phyloP scores from a whole-genome alignment of 1,140 invertebrate species.

The Vollenhovia emeryi region DNA sequence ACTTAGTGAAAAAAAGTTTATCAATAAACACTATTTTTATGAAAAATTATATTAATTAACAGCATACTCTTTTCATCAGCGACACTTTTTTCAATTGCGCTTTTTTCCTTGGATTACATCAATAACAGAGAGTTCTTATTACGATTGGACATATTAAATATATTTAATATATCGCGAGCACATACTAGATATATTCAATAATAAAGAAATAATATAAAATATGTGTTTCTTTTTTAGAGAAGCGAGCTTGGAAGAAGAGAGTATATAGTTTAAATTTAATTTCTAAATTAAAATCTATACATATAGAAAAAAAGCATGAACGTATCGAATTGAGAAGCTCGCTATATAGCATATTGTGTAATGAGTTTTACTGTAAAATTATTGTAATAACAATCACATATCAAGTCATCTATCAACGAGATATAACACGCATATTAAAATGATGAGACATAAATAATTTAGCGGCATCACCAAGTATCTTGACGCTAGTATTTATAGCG shows the following conservation, averaged over 20 bases:
- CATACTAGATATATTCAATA: conserved; percentile 52
- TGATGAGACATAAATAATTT: conserved; percentile 85
- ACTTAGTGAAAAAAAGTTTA: not conserved
- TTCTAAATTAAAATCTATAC: conserved; percentile 62
- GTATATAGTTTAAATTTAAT: conserved; percentile 56
- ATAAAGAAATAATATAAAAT: conserved; percentile 66
- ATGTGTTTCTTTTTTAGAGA: conserved; percentile 39
- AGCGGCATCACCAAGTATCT: conserved; percentile 82
- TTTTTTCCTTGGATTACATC: not conserved
- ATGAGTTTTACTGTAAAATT: conserved; percentile 85
- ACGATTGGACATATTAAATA: conserved; percentile 43
- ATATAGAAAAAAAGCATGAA: conserved; percentile 69
- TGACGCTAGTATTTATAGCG: conserved; percentile 81
- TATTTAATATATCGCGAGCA: conserved; percentile 41
- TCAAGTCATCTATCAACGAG: conserved; percentile 85
- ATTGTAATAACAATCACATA: conserved; percentile 86
- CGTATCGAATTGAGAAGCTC: conserved; percentile 68
- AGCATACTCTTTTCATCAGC: conserved; percentile 64
- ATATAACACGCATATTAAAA: conserved; percentile 85
- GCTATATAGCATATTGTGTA: conserved; percentile 75
- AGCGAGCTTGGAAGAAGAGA: conserved; percentile 66
- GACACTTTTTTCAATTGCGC: conserved; percentile 4
- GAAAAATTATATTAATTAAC: conserved; percentile 61
- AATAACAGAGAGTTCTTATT: conserved; percentile 38
- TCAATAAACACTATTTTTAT: conserved; percentile 4